Conservation (phyloP, 2,888 invertebrate genomes). For the Geophilus truncorum region DNA sequence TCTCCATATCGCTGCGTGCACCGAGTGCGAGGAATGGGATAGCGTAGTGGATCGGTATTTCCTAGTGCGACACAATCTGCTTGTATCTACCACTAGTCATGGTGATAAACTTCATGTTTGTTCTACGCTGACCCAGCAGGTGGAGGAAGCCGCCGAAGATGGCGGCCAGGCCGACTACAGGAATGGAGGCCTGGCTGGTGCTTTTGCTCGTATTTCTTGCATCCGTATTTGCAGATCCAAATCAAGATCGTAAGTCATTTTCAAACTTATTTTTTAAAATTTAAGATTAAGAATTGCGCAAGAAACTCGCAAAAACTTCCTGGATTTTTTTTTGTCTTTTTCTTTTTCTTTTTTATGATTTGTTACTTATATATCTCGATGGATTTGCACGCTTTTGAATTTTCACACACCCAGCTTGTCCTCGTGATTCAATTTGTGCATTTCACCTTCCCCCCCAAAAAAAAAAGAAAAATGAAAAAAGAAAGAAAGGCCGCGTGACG, state of each 20-base stretch:
- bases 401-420: no score
- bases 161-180: constrained; percentile 20
- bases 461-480: not conserved
- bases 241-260: not conserved
- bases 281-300: not conserved
- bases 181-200: constrained; percentile 21
- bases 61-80: constrained; percentile 8
- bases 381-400: no score
- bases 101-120: not conserved
- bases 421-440: no score
- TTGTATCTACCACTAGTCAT: not conserved
- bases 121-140: constrained; percentile 25
- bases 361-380: no score
- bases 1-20: not conserved
- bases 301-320: no score
- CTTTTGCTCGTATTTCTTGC: not conserved
- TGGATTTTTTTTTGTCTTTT: no score
- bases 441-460: not conserved
- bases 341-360: no score
- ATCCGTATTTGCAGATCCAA: not conserved
- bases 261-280: not conserved
- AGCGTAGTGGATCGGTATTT: not conserved
- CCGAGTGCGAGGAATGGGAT: constrained; percentile 20
- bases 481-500: no score
- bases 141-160: constrained; percentile 25